Base-by-base conservation (phyloP, 2,888 invertebrate genomes). In the Drosophila greeni region DNA sequence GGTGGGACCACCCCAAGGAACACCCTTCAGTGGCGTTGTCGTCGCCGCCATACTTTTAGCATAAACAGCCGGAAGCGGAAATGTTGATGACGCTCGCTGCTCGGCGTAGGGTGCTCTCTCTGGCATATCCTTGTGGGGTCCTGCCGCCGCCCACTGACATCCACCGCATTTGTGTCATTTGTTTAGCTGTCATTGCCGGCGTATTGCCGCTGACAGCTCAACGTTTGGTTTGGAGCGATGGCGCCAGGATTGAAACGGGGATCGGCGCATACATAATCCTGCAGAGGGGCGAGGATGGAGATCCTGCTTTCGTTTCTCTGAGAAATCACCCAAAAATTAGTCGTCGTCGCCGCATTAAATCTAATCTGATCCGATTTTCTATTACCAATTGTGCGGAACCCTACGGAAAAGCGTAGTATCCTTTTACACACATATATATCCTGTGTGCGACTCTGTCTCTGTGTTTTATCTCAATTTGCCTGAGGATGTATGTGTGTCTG, bases 341-440 rank as follows among this genome's bases (percentile, higher is more conserved):
- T 73, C 72, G 79, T 73, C 72, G 79, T 72, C 70, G 81, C 78
- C 79, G 81, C 82, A 82, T 82, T 82, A 82, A 81, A 75, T 76
- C 81, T 82, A 81, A 82, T 80, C 81, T 82, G 81, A 82, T 82
- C 74, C 82, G 81, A 82, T 82, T 81, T 82, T 82, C 82, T 76
- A 81, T 82, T 82, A 81, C 76, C 82, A 76, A 78, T 82, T 77
- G 36, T 36, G 59, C 36, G 42, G n/a, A n/a, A n/a, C 24, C 42
- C 23, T 40, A 23, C 23, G 20, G n/a, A n/a, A n/a, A n/a, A n/a
- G n/a, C n/a, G n/a, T n/a, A n/a, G 5, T 37, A 20, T 48, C 24
- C 59, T 39, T 64, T 61, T 29, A 18, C 56, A 49, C 45, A 31
- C 56, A 49, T 40, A 31, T 61, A 23, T 43, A 36, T 51, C 24